phyloP scores from a whole-genome alignment of 1,140 invertebrate species.

The Muscidifurax raptorellus region DNA sequence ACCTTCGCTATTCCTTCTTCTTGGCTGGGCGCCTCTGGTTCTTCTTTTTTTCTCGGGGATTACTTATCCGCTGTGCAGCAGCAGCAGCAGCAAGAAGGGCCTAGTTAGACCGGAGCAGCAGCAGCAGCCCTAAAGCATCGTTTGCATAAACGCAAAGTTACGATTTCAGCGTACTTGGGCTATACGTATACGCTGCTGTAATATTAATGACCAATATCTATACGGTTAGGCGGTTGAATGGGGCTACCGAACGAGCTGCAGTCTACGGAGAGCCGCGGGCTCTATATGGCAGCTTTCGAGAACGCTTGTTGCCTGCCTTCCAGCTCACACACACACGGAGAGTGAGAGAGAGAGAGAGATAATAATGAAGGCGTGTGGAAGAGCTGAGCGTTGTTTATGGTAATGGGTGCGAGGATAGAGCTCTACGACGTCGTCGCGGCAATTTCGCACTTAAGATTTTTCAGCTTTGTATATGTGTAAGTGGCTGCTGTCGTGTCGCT shows the following conservation, averaged over 20 bases:
- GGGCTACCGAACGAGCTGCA: not conserved
- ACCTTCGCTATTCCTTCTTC: constrained; percentile 13
- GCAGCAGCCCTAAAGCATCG: constrained; percentile 64
- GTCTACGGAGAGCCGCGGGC: not conserved
- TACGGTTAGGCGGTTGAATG: constrained; percentile 43
- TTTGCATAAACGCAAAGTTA: constrained; percentile 71
- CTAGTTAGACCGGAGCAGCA: not conserved
- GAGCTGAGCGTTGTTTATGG: not conserved
- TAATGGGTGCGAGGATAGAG: constrained; percentile 8
- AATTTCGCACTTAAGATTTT: constrained; percentile 26
- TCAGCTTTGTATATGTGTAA: not conserved
- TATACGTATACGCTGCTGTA: constrained; percentile 39
- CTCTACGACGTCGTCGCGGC: not conserved
- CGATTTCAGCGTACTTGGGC: constrained; percentile 43
- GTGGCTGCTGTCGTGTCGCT: not conserved
- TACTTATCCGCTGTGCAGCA: constrained; percentile 65
- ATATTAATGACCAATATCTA: constrained; percentile 60
- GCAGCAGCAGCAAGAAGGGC: constrained; percentile 48
- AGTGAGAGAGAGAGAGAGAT: not conserved
- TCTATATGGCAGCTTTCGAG: not conserved
- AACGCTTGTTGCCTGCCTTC: not conserved
- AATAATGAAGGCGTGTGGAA: not conserved
- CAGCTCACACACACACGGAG: not conserved
- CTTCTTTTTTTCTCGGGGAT: constrained; percentile 51
- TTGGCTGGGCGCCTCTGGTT: constrained; percentile 5